Conservation (phyloP, 1,140 invertebrate genomes). For the Calliphora vicina region DNA sequence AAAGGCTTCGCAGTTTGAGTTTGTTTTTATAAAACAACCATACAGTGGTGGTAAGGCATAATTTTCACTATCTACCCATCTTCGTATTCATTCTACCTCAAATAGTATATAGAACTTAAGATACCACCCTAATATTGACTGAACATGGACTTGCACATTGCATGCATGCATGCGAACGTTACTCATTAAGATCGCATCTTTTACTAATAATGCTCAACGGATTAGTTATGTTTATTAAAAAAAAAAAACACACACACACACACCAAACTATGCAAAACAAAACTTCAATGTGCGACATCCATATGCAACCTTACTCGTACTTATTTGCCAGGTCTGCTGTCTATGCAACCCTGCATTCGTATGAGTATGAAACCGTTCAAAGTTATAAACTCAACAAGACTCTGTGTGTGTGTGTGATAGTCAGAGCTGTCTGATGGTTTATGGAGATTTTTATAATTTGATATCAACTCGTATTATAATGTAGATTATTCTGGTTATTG, state of each 20-base stretch:
- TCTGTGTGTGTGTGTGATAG: background rate
- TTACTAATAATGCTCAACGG: conserved; percentile 5
- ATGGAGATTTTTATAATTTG: background rate
- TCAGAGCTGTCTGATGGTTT: background rate
- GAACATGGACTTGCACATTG: background rate
- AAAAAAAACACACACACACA: no score
- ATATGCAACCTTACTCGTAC: background rate
- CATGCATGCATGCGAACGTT: conserved; percentile 12
- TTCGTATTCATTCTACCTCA: no score
- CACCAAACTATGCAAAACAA: background rate
- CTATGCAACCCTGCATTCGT: background rate
- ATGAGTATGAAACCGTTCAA: background rate
- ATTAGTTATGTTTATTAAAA: conserved; percentile 11
- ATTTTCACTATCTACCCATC: no score
- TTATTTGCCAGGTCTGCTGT: no score
- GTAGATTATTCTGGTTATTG: background rate
- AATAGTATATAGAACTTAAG: background rate
- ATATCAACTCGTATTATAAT: conserved; percentile 1
- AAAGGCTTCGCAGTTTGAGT: no score
- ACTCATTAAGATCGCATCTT: conserved; percentile 13
- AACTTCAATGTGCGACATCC: background rate
- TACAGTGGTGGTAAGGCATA: no score
- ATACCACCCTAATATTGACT: background rate
- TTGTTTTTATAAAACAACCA: no score
- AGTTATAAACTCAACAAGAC: background rate